phyloP scores from a whole-genome alignment of 2,888 invertebrate genomes.

The Heliothis peltigera region DNA sequence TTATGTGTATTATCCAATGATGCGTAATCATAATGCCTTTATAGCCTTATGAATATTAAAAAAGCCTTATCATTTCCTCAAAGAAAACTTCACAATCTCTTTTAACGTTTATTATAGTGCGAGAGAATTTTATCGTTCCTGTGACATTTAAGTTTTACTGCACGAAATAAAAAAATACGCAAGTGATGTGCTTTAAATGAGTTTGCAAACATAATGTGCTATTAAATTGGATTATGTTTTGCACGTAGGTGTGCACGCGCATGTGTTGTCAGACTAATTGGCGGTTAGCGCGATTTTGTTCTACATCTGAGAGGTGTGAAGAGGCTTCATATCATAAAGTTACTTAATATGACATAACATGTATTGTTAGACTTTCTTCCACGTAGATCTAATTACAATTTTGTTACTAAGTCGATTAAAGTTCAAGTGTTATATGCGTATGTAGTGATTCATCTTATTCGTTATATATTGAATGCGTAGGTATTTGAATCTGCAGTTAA shows the following conservation, averaged over 20 bases:
- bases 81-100: constrained; percentile 13
- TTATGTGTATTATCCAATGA: background rate
- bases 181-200: constrained; percentile 50
- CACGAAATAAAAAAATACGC: constrained; percentile 55
- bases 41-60: constrained; percentile 2
- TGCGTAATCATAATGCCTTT: background rate
- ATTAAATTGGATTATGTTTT: constrained; percentile 52
- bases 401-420: background rate
- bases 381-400: background rate
- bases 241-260: constrained; percentile 39
- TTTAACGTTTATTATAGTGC: background rate
- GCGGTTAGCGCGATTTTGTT: constrained; percentile 34
- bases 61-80: background rate
- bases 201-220: constrained; percentile 39
- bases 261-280: constrained; percentile 38
- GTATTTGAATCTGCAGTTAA: too few relatives aligned
- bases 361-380: background rate
- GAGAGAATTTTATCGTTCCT: constrained; percentile 41
- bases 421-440: background rate
- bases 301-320: constrained; percentile 16
- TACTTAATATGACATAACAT: too few relatives aligned
- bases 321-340: constrained; percentile 6
- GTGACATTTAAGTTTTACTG: constrained; percentile 54
- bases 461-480: too few relatives aligned
- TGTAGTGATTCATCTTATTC: background rate